Percentiles rank a stretch among this genome's conserved stretches.
These are phyloP conservation scores for Felis catus DNA, from an alignment of 2,113 vertebrate species.

Conservation along the genomic window DNA sequence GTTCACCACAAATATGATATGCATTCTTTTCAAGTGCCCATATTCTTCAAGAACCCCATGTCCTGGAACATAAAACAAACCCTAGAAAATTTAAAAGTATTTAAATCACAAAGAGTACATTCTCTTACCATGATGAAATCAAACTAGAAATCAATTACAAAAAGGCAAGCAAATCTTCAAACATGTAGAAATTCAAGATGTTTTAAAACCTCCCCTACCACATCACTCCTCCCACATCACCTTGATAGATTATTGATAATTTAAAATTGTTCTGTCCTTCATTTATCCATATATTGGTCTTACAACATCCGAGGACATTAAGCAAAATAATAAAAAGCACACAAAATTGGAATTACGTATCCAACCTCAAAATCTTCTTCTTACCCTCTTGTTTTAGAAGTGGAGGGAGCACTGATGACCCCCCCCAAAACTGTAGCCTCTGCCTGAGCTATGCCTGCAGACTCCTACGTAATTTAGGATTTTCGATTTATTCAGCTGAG, in stretches of 20 bases:
- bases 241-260: not conserved
- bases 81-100: not conserved
- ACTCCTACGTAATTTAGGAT: not conserved
- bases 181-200: not conserved
- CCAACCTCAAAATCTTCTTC: not conserved
- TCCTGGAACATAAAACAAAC: not conserved
- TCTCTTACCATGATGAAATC: not conserved
- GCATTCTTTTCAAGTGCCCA: not conserved
- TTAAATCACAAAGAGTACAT: not conserved
- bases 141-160: constrained; percentile 25
- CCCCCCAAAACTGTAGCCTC: not conserved
- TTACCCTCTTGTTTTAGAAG: not conserved
- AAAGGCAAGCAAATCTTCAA: not conserved
- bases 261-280: not conserved
- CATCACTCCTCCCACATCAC: not conserved
- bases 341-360: not conserved
- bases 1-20: not conserved
- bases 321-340: not conserved
- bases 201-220: not conserved
- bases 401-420: not conserved
- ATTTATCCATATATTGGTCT: not conserved
- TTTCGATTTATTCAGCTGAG: not conserved
- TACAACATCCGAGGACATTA: not conserved
- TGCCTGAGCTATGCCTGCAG: not conserved
- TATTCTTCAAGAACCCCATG: not conserved